These are phyloP conservation scores for Hydractinia echinata DNA, from an alignment of 30 jellyfish, hydroid and myxozoan species.

Conservation along the genomic window DNA sequence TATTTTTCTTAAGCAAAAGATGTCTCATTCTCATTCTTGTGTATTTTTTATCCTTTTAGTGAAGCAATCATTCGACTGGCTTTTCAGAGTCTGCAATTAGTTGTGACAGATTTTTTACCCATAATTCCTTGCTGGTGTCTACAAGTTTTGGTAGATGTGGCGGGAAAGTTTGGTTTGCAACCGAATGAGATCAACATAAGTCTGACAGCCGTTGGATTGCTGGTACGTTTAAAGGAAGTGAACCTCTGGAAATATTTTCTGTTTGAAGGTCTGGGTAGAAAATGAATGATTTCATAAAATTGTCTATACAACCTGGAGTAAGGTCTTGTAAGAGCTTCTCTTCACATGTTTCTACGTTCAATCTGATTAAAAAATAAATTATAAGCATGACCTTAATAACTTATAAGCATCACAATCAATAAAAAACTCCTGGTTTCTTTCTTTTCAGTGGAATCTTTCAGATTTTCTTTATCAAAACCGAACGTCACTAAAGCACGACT, in stretches of 20 bases:
- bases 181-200: slow-evolving; percentile 92
- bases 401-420: not conserved
- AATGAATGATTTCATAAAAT: too few relatives aligned
- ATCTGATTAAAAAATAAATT: too few relatives aligned
- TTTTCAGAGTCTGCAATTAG: slow-evolving; percentile 86
- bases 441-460: slow-evolving; percentile 78
- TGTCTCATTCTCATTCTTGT: too few relatives aligned
- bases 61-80: slow-evolving; percentile 80
- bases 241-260: too few relatives aligned
- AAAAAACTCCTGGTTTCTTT: not conserved
- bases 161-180: slow-evolving; percentile 89
- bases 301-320: too few relatives aligned
- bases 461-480: slow-evolving; percentile 93
- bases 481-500: slow-evolving; percentile 61
- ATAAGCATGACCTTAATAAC: not conserved
- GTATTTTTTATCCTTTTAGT: slow-evolving; percentile 22
- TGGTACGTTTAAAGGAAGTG: slow-evolving; percentile 38
- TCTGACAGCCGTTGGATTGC: slow-evolving; percentile 84
- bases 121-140: slow-evolving; percentile 97
- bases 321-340: too few relatives aligned
- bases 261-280: too few relatives aligned
- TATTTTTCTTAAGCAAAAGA: not conserved
- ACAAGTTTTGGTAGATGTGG: slow-evolving; percentile 69
- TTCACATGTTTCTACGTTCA: too few relatives aligned
- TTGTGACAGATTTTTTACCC: slow-evolving; percentile 87